Percentiles rank a stretch among this genome's conserved stretches.
phyloP scores from a whole-genome alignment of 1,140 invertebrate genomes.

The Drosophila sucinea region DNA sequence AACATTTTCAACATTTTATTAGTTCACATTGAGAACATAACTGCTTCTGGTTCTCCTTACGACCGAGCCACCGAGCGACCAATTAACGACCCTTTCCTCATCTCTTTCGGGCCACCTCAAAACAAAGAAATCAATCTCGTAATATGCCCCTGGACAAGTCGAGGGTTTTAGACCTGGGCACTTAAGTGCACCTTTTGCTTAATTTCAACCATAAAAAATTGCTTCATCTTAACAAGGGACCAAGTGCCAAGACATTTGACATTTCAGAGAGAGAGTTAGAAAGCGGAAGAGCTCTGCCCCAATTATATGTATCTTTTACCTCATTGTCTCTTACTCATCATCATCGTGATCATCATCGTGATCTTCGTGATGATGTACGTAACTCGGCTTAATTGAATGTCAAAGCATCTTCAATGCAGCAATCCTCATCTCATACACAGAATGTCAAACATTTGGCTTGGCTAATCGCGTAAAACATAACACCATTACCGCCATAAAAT shows the following conservation, averaged over 20 bases:
- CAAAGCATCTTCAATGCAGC: constrained; percentile 37
- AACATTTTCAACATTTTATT: constrained; percentile 75
- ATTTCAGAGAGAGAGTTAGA: constrained; percentile 26
- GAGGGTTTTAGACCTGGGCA: constrained; percentile 24
- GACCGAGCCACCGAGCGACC: constrained; percentile 33
- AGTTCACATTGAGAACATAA: constrained; percentile 74
- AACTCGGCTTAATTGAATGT: constrained; percentile 47
- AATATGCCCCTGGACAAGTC: constrained; percentile 73
- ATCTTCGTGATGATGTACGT: not conserved
- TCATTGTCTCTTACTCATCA: not conserved
- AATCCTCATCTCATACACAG: constrained; percentile 43
- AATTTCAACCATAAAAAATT: constrained; percentile 81
- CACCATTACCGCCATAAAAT: constrained; percentile 82
- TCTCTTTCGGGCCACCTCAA: constrained; percentile 1
- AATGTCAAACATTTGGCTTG: constrained; percentile 74
- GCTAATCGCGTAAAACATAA: constrained; percentile 83
- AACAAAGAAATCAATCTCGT: constrained; percentile 77
- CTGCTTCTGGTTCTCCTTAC: constrained; percentile 65
- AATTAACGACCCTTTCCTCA: constrained; percentile 64
- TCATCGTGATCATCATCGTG: too few species aligned
- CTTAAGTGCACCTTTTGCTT: constrained; percentile 62
- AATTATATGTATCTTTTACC: not conserved
- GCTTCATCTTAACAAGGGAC: constrained; percentile 65
- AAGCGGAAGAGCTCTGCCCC: constrained; percentile 56
- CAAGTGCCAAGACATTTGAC: constrained; percentile 15